Base-by-base conservation (phyloP, 2,113 vertebrate genomes). In the Junco hyemalis region DNA sequence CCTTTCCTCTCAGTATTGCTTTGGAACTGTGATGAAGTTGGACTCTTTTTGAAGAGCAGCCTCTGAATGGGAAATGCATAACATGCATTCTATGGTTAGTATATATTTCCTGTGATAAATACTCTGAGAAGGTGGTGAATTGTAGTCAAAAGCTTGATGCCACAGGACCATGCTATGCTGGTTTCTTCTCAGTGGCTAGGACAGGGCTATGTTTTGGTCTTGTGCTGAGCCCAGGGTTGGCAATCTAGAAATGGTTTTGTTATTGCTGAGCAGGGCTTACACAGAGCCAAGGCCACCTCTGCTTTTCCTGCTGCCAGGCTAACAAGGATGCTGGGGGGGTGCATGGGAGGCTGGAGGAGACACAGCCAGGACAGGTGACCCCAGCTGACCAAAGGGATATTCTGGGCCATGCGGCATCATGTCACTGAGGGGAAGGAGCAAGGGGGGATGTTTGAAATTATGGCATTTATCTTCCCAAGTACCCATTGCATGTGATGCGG, bases 401-500 rank as follows among this genome's bases (percentile, higher is more conserved):
- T 65, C 70, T 17, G 20, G 18, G 8, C 35, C 5, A 6, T 57
- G 4, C 21, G 20, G 14, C 29, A 48, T 20, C 15, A 4, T 65
- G 24, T 57, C 29, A 20, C 17, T 50, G 51, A 50, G 11, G 29
- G 29, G 20, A 48, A 42, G n/a, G 20, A 70, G 29, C 8, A 50
- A 23, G 19, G 28, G 8, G 28, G 23, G 2, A 8, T 51, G 24
- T 68, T 50, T 42, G 21, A 50, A 44, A 13, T 44, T 7, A 31
- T 36, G 31, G 2, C 6, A 14, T 76, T 68, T 59, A 22, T 22
- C 9, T 68, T 76, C 13, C 53, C 17, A 44, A 35, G 3, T 6
- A 26, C 1, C 4, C 3, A 2, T 4, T 35, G 8, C 8, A 14
- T 26, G 12, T 29, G 36, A 22, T 22, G 9, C 1, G 1, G 26